These are phyloP conservation scores for Himalopsyche anomala DNA, from an alignment of 2,888 invertebrate species.

Conservation along the genomic window DNA sequence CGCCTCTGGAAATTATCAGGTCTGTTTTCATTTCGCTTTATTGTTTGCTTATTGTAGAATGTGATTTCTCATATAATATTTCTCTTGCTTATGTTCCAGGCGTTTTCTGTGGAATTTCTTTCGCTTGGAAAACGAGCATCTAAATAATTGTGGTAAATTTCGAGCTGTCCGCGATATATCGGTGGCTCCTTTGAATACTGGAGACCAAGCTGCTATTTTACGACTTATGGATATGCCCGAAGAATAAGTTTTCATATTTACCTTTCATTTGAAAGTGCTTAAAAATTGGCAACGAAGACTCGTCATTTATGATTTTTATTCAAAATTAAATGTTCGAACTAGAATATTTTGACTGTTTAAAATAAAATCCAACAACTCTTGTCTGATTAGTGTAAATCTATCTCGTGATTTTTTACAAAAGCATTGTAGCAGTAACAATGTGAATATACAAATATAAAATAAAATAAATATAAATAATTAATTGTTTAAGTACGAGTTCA, in stretches of 20 bases:
- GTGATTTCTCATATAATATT: neutral
- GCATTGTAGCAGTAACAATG: too few species aligned
- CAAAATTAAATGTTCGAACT: too few species aligned
- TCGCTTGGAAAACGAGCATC: constrained; percentile 91
- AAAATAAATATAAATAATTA: too few species aligned
- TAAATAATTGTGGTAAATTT: constrained; percentile 93
- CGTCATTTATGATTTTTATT: too few species aligned
- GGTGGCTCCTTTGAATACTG: constrained; percentile 85
- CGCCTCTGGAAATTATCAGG: constrained; percentile 83
- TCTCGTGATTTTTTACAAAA: too few species aligned
- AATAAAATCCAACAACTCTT: too few species aligned
- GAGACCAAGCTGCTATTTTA: constrained; percentile 79
- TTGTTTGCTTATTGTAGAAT: constrained; percentile 40
- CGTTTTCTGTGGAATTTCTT: constrained; percentile 94
- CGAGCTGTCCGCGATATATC: constrained; percentile 91
- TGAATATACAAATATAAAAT: too few species aligned
- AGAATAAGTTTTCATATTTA: neutral
- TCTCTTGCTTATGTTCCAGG: constrained; percentile 67
- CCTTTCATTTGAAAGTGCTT: too few species aligned
- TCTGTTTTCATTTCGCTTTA: constrained; percentile 64
- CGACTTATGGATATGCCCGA: constrained; percentile 75
- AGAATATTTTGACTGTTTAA: too few species aligned
- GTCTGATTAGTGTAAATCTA: too few species aligned
- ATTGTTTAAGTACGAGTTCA: too few species aligned
- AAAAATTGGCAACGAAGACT: too few species aligned